Conservation (phyloP, 1,140 invertebrate species). For the Tachypleus tridentatus region DNA sequence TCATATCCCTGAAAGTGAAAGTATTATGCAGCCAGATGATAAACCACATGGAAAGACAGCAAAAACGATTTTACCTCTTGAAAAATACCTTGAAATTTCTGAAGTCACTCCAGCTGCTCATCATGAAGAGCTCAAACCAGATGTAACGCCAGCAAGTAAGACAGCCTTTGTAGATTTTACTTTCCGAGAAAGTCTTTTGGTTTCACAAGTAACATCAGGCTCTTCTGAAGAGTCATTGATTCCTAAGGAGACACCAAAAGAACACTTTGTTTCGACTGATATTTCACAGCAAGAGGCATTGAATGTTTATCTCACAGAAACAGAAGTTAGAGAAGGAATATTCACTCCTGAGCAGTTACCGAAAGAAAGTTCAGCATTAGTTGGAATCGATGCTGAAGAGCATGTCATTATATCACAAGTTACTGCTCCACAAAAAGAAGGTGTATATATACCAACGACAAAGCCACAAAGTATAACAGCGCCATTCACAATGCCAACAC, state of each 20-base stretch:
- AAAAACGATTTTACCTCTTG: constrained; percentile 6
- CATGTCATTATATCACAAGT: constrained; percentile 11
- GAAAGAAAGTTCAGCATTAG: not conserved
- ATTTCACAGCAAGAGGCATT: constrained; percentile 16
- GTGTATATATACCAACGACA: constrained; percentile 1
- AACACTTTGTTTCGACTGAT: constrained; percentile 7
- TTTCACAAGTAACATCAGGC: constrained; percentile 15
- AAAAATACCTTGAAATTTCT: constrained; percentile 17
- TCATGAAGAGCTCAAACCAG: not conserved
- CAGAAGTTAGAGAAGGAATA: constrained; percentile 8
- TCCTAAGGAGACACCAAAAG: constrained; percentile 8
- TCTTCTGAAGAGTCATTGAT: constrained; percentile 10
- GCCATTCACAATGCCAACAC: constrained; percentile 8
- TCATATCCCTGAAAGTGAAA: constrained; percentile 14
- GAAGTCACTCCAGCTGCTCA: constrained; percentile 13
- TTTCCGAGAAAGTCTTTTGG: constrained; percentile 18
- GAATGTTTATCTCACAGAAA: constrained; percentile 10
- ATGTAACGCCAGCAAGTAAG: constrained; percentile 23
- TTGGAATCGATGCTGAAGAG: constrained; percentile 4
- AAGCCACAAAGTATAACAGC: not conserved
- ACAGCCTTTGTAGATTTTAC: constrained; percentile 30
- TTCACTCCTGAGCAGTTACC: not conserved
- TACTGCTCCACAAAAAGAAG: constrained; percentile 5
- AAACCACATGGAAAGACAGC: constrained; percentile 13
- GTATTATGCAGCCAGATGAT: constrained; percentile 11